Conservation (phyloP, 2,888 invertebrate genomes). For the Choristoneura rosaceana region DNA sequence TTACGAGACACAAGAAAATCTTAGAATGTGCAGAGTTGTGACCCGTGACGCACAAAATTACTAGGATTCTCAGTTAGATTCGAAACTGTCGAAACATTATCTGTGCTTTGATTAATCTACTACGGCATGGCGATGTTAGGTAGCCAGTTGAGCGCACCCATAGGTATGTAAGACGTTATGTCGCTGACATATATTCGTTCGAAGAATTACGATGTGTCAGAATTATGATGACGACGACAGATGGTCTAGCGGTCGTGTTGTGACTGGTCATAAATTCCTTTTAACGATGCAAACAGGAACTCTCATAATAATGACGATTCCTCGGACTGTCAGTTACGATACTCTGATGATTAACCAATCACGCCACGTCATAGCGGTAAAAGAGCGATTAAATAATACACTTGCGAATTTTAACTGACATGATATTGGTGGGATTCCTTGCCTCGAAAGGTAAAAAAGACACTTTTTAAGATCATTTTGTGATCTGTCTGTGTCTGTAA, state of each 20-base stretch:
- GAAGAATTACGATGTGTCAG: neutral
- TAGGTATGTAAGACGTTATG: neutral
- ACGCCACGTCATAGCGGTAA: neutral
- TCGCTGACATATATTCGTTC: neutral
- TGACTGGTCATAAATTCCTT: constrained; percentile 3
- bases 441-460: no score
- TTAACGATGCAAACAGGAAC: neutral
- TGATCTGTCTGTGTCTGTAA: no score
- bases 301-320: neutral
- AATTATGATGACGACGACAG: neutral
- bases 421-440: neutral
- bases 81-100: no score
- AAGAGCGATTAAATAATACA: no score
- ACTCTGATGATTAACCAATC: neutral
- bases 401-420: neutral
- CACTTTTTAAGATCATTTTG: no score
- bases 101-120: no score
- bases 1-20: no score
- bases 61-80: no score
- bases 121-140: neutral
- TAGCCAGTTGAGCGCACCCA: neutral
- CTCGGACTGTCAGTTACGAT: neutral
- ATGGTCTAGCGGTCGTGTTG: neutral
- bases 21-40: no score
- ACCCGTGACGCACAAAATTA: no score